Evolutionary conservation across 2,797 vertebrate genomes (phyloP).

Genomic region (Enteromius viviparus): DNA sequence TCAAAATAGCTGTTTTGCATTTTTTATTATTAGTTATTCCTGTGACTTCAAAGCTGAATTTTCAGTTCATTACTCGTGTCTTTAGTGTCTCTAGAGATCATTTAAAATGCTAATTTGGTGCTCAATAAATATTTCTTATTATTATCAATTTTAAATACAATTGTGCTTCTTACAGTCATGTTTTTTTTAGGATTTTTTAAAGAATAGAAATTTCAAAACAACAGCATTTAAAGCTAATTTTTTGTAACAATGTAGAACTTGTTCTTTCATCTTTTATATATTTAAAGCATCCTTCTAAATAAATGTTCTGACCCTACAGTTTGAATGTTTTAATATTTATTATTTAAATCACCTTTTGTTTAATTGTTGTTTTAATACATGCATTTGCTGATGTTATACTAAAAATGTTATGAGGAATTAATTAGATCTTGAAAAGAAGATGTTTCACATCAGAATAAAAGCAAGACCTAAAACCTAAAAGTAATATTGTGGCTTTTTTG

Average conservation of each 20-base stretch:
- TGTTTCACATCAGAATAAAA: background rate
- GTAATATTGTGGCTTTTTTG: background rate
- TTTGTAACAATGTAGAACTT: background rate
- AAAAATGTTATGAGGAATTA: background rate
- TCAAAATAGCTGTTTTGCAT: background rate
- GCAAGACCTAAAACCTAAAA: background rate
- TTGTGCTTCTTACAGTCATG: background rate
- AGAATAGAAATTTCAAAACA: background rate
- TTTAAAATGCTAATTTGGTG: background rate
- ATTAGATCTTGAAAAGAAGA: background rate
- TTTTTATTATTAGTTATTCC: background rate
- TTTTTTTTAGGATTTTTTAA: background rate
- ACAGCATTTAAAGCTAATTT: background rate
- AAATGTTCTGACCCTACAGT: background rate
- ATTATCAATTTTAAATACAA: background rate
- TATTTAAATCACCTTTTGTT: background rate
- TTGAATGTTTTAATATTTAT: background rate
- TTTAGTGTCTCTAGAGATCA: background rate
- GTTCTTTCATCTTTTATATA: background rate
- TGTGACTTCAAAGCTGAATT: background rate
- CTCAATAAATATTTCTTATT: background rate
- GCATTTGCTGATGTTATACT: background rate
- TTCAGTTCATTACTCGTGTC: background rate
- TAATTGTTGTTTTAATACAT: background rate
- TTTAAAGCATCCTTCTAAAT: background rate